These are phyloP conservation scores for Mechanitis messenoides DNA, from an alignment of 2,888 invertebrate species.

Conservation along the genomic window DNA sequence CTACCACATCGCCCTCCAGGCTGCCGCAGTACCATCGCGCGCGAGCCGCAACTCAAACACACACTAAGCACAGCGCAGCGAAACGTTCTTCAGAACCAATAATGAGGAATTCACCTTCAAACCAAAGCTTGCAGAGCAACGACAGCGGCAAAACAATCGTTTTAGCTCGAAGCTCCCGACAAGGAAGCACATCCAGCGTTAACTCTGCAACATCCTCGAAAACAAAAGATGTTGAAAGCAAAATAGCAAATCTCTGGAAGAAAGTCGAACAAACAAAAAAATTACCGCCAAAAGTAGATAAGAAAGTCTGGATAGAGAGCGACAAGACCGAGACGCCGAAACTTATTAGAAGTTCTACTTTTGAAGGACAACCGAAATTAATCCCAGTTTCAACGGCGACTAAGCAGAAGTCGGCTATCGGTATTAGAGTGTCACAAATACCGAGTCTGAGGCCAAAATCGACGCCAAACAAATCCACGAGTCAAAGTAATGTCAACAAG, in stretches of 20 bases:
- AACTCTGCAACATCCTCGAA: constrained; percentile 78
- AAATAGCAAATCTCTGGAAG: constrained; percentile 88
- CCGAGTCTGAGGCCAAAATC: constrained; percentile 60
- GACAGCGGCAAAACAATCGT: constrained; percentile 68
- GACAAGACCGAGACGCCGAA: constrained; percentile 58
- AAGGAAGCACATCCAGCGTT: constrained; percentile 75
- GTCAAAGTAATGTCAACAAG: constrained; percentile 44
- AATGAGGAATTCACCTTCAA: constrained; percentile 73
- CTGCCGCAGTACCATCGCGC: constrained; percentile 55
- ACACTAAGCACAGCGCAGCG: constrained; percentile 37
- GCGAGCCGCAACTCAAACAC: constrained; percentile 45
- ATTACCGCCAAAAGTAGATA: constrained; percentile 75
- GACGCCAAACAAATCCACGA: constrained; percentile 37
- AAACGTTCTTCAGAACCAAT: constrained; percentile 44
- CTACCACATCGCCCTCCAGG: constrained; percentile 66
- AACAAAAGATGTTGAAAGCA: constrained; percentile 83
- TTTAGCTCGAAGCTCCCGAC: constrained; percentile 54
- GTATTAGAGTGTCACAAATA: constrained; percentile 65
- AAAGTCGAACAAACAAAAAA: constrained; percentile 83
- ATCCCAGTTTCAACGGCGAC: constrained; percentile 52
- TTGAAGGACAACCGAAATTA: constrained; percentile 75
- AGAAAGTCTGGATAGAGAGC: constrained; percentile 77
- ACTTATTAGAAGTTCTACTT: constrained; percentile 79
- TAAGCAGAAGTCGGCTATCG: constrained; percentile 69
- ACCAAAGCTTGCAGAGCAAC: constrained; percentile 75